Evolutionary conservation across 53 echinoderm and acorn worm species (phyloP).

Genomic region (Patiria pectinifera): DNA sequence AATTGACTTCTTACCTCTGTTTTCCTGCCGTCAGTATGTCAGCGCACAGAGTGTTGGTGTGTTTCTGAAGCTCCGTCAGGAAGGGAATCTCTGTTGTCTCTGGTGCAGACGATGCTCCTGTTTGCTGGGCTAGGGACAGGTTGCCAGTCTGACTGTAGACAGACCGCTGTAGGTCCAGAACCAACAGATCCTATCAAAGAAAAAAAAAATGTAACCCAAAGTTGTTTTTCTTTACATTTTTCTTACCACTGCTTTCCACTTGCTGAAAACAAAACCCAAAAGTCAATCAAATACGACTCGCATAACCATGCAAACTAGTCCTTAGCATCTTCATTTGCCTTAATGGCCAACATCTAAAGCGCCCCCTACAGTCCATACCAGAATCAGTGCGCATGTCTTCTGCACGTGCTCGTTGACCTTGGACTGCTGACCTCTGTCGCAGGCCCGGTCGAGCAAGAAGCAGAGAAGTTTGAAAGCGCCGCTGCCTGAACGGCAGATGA

Average conservation of each 20-base stretch:
- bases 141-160: conserved; percentile 87
- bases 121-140: conserved; percentile 74
- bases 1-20: conserved; percentile 67
- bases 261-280: too few relatives aligned
- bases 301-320: neutral
- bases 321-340: conserved; percentile 1
- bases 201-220: neutral
- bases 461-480: conserved; percentile 92
- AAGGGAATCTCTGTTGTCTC: conserved; percentile 80
- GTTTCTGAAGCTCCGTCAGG: conserved; percentile 87
- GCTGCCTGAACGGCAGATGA: conserved; percentile 93
- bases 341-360: too few relatives aligned
- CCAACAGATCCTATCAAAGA: conserved; percentile 78
- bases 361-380: conserved; percentile 58
- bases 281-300: neutral
- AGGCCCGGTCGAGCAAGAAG: conserved; percentile 85
- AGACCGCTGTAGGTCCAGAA: conserved; percentile 83
- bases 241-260: too few relatives aligned
- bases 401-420: conserved; percentile 83
- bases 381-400: conserved; percentile 84
- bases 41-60: conserved; percentile 86
- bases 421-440: conserved; percentile 56
- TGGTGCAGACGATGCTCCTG: conserved; percentile 13
- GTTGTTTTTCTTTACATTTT: too few relatives aligned
- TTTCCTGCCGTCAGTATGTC: conserved; percentile 82